Conservation (phyloP, 2,888 invertebrate species). For the Nymphalis urticae region DNA sequence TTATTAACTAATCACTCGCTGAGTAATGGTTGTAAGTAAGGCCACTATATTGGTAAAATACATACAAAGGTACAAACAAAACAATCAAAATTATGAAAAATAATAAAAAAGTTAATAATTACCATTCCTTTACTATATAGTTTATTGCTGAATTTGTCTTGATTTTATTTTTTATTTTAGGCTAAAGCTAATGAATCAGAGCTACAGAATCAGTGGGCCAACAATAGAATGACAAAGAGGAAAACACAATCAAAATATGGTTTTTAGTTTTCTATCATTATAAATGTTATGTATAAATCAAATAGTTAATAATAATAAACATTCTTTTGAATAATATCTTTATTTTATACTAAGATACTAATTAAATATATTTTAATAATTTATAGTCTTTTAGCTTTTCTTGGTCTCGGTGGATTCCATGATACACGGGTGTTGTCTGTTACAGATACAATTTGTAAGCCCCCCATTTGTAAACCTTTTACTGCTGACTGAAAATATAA, state of each 20-base stretch:
- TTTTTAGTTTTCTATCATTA: conserved; percentile 82
- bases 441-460: conserved; percentile 93
- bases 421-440: conserved; percentile 95
- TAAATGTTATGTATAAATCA: conserved; percentile 12
- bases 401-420: conserved; percentile 90
- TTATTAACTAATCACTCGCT: too few relatives aligned
- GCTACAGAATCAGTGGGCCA: conserved; percentile 96
- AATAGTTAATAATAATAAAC: conserved; percentile 21
- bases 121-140: background rate
- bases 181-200: conserved; percentile 97
- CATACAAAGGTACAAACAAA: background rate
- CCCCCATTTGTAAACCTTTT: conserved; percentile 96
- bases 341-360: conserved; percentile 25
- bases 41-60: background rate
- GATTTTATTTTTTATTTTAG: conserved; percentile 69
- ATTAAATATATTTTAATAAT: conserved; percentile 18
- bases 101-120: too few relatives aligned
- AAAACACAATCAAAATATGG: conserved; percentile 98
- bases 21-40: too few relatives aligned
- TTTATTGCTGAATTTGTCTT: background rate
- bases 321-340: conserved; percentile 11
- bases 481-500: conserved; percentile 88
- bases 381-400: conserved; percentile 91
- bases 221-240: conserved; percentile 90
- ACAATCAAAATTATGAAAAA: background rate